Evolutionary conservation across 2,797 vertebrate genomes (phyloP).

Genomic region (Cossypha heuglini): DNA sequence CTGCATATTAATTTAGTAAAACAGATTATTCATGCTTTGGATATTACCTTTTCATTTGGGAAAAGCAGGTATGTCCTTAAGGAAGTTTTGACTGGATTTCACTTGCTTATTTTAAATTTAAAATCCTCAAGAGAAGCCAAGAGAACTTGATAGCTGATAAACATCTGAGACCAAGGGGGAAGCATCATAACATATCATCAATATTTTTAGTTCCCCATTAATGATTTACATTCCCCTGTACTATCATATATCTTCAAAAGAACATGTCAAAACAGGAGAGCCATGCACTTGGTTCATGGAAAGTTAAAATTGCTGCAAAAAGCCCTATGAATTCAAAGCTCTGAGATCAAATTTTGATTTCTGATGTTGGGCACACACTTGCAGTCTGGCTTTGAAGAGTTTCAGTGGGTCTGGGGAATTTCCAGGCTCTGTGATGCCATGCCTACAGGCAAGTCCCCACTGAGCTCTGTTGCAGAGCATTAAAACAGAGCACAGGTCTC

Average conservation of each 20-base stretch:
- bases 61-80: constrained; percentile 29
- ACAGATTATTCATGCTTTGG: constrained; percentile 13
- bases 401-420: background rate
- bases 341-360: background rate
- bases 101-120: background rate
- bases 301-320: constrained; percentile 28
- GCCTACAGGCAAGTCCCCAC: background rate
- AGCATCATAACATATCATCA: background rate
- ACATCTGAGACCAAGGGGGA: constrained; percentile 9
- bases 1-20: constrained; percentile 23
- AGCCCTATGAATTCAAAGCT: background rate
- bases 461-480: background rate
- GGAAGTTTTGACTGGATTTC: background rate
- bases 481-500: background rate
- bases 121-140: constrained; percentile 1
- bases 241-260: constrained; percentile 47
- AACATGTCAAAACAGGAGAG: constrained; percentile 7
- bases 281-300: background rate
- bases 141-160: background rate
- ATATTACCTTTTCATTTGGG: constrained; percentile 10
- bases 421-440: background rate
- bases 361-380: background rate
- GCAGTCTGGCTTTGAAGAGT: background rate
- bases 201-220: constrained; percentile 46
- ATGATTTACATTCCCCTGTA: constrained; percentile 49